Base-by-base conservation (phyloP, 2,113 vertebrate species). In the Myotis brandtii region DNA sequence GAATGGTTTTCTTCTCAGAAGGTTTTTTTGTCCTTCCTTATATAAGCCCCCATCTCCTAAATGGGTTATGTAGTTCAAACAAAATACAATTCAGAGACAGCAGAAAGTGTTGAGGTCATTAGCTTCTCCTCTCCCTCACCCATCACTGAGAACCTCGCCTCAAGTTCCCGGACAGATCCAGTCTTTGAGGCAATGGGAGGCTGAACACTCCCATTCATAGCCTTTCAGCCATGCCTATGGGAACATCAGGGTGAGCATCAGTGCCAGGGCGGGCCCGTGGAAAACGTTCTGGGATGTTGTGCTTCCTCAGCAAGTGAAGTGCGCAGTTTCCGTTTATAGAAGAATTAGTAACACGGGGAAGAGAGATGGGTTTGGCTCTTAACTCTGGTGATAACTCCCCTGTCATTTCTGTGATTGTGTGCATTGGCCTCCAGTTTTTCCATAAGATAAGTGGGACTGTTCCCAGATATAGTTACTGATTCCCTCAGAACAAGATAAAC, bases 191-290 rank as follows among this genome's bases (percentile, higher is more conserved):
- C 18, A 11, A 52, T 21, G n/a, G 52, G 34, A 52, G 72, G 46
- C 21, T 17, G 9, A 88, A 20, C 14, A 10, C 3, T 27, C 40
- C 25, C 27, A 9, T 50, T 43, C 46, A 17, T 77, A 79, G 76
- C 1, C 23, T n/a, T 62, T 76, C 6, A 0, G 48, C n/a, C 17
- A 9, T 0, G 5, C 48, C 48, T 17, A 7, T 5, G 27, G n/a
- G 72, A 86, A 80, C 90, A 81, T 48, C 43, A 9, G 84, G 56
- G 10, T 17, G 9, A 67, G 56, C 8, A 20, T n/a, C n/a, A 52
- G 9, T 20, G 30, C 23, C 1, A 6, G 50, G 56, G 50, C 16
- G 50, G 50, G 50, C 16, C 48, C 40, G 4, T 1, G 37, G 73
- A 84, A 79, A 95, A 79, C 20, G 17, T 70, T 21, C 62, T 30